Evolutionary conservation across 1,140 invertebrate species (phyloP).

Genomic region (Drosophila truncata): DNA sequence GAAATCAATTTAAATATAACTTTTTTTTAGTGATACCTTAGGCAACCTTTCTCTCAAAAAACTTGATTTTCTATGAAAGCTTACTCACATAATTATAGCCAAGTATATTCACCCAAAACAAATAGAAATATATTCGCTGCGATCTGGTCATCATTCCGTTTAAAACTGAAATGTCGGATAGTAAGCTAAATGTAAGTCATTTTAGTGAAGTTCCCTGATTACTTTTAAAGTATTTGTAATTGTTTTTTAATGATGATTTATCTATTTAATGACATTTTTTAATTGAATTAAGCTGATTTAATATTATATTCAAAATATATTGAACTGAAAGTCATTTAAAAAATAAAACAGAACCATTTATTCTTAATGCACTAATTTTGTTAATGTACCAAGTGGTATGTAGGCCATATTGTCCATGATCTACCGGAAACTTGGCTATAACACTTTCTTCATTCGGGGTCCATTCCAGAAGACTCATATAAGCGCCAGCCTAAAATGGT

Average conservation of each 20-base stretch:
- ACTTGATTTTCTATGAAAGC: neutral
- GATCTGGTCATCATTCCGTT: neutral
- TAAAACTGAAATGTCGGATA: neutral
- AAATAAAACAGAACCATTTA: constrained; percentile 32
- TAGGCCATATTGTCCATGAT: constrained; percentile 31
- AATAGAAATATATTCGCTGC: neutral
- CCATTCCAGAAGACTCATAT: constrained; percentile 7
- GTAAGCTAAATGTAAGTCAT: too few relatives aligned
- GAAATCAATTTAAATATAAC: neutral
- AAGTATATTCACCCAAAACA: neutral
- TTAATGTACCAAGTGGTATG: constrained; percentile 13
- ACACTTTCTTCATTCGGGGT: constrained; percentile 13
- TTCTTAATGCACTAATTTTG: neutral
- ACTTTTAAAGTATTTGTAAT: neutral
- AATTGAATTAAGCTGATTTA: neutral
- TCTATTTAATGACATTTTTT: neutral
- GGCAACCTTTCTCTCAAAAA: neutral
- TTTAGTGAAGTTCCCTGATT: neutral
- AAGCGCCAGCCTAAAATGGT: constrained; percentile 3
- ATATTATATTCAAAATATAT: neutral
- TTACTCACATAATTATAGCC: neutral
- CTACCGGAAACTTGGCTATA: constrained; percentile 36
- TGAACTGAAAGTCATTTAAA: constrained; percentile 1
- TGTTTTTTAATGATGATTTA: neutral
- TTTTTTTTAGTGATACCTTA: neutral